Percentiles rank a stretch among this genome's conserved stretches.
Evolutionary conservation across 2,113 vertebrate genomes (phyloP).

Genomic region (Danionella cerebrum): DNA sequence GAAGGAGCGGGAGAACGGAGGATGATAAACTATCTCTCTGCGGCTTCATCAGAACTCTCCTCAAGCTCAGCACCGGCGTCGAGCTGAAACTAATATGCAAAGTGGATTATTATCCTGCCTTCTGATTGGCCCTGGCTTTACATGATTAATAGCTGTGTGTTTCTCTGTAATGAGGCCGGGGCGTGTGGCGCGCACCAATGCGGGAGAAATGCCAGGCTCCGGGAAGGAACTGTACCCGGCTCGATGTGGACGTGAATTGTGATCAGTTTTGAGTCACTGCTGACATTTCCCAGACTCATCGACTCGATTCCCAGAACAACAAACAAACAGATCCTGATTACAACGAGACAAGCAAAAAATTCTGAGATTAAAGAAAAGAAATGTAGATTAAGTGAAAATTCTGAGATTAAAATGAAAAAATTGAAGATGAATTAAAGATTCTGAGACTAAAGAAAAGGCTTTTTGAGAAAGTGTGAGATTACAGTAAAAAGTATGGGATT

Average conservation of each 20-base stretch:
- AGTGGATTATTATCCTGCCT: neutral
- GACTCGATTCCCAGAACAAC: too few relatives aligned
- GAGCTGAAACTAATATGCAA: neutral
- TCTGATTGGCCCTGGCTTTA: neutral
- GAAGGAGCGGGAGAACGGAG: too few relatives aligned
- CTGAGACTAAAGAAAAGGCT: too few relatives aligned
- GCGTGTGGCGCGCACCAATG: conserved; percentile 37
- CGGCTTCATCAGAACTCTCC: conserved; percentile 10
- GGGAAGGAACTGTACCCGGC: conserved; percentile 48
- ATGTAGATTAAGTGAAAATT: too few relatives aligned
- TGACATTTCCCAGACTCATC: conserved; percentile 42
- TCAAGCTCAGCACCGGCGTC: neutral
- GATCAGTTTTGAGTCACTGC: conserved; percentile 31
- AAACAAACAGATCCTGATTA: too few relatives aligned
- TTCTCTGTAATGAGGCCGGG: conserved; percentile 40
- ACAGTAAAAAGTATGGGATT: too few relatives aligned
- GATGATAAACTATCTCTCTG: conserved; percentile 1
- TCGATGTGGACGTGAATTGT: conserved; percentile 44
- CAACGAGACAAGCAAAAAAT: too few relatives aligned
- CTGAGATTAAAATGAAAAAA: too few relatives aligned
- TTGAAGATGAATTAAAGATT: too few relatives aligned
- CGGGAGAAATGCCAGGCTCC: conserved; percentile 40
- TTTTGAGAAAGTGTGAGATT: too few relatives aligned
- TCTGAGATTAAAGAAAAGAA: too few relatives aligned
- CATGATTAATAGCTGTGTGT: conserved; percentile 42